Evolutionary conservation across 2,113 vertebrate species (phyloP).

Genomic region (Grammomys dolichurus): DNA sequence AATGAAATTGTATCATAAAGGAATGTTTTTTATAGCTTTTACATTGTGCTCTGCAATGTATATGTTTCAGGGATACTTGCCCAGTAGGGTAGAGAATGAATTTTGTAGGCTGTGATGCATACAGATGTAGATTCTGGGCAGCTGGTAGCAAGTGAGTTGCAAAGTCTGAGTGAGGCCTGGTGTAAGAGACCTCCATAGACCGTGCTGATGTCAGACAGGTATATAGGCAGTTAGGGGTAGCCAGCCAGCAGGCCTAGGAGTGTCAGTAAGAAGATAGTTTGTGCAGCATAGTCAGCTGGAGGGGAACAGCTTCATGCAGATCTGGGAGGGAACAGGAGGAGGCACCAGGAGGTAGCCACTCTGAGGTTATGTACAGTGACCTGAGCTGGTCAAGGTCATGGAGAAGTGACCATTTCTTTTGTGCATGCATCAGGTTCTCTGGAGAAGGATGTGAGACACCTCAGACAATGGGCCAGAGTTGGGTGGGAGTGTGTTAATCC

Average conservation of each 20-base stretch:
- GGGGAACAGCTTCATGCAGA: background rate
- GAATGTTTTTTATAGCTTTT: background rate
- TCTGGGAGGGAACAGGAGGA: background rate
- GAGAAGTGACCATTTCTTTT: background rate
- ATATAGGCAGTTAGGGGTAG: background rate
- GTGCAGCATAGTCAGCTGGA: rapidly evolving
- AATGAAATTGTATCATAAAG: background rate
- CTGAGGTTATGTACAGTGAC: background rate
- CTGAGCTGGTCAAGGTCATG: background rate
- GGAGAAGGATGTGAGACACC: background rate
- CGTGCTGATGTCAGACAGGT: too few relatives aligned
- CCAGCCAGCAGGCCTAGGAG: background rate
- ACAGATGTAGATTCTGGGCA: background rate
- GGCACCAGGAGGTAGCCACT: background rate
- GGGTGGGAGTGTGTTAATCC: background rate
- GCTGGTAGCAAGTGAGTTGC: background rate
- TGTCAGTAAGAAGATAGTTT: rapidly evolving
- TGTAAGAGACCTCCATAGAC: background rate
- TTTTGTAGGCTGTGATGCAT: background rate
- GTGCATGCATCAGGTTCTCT: background rate
- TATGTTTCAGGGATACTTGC: background rate
- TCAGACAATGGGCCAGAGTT: background rate
- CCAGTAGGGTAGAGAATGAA: background rate
- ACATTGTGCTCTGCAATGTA: background rate
- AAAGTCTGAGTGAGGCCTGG: rapidly evolving